These are phyloP conservation scores for Polydrusus tereticollis DNA, from an alignment of 2,888 invertebrate species.

Conservation along the genomic window DNA sequence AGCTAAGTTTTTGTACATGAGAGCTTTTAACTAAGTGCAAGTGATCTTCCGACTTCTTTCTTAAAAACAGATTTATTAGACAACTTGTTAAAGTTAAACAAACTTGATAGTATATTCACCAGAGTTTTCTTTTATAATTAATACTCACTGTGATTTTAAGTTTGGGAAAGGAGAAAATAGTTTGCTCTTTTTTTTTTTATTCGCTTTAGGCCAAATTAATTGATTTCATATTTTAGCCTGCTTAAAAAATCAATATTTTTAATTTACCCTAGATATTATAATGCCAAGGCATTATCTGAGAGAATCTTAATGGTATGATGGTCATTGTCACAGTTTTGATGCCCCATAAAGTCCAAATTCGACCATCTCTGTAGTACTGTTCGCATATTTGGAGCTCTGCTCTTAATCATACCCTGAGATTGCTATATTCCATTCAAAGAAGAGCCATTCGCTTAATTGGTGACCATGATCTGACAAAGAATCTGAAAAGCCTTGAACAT, in stretches of 20 bases:
- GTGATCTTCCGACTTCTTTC: slow-evolving; percentile 28
- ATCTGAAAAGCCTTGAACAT: too few relatives aligned
- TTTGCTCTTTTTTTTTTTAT: neutral
- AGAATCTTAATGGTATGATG: too few relatives aligned
- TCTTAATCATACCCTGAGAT: too few relatives aligned
- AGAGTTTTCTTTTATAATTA: neutral
- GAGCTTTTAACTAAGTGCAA: slow-evolving; percentile 15
- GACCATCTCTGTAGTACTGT: too few relatives aligned
- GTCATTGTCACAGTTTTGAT: too few relatives aligned
- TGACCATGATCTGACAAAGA: too few relatives aligned
- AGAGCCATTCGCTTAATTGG: too few relatives aligned
- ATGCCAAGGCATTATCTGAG: too few relatives aligned
- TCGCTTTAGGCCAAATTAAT: neutral
- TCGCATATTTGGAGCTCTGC: too few relatives aligned
- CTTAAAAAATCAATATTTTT: neutral
- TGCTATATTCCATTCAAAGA: too few relatives aligned
- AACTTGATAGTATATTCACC: slow-evolving; percentile 7
- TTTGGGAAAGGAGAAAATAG: neutral
- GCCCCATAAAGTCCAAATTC: too few relatives aligned
- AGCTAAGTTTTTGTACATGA: slow-evolving; percentile 2
- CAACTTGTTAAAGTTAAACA: slow-evolving; percentile 15
- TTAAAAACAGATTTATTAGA: neutral
- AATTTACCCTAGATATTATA: too few relatives aligned
- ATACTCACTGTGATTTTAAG: neutral
- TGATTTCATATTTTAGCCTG: neutral